phyloP scores from a whole-genome alignment of 1,140 invertebrate genomes.

The Spodoptera litura region DNA sequence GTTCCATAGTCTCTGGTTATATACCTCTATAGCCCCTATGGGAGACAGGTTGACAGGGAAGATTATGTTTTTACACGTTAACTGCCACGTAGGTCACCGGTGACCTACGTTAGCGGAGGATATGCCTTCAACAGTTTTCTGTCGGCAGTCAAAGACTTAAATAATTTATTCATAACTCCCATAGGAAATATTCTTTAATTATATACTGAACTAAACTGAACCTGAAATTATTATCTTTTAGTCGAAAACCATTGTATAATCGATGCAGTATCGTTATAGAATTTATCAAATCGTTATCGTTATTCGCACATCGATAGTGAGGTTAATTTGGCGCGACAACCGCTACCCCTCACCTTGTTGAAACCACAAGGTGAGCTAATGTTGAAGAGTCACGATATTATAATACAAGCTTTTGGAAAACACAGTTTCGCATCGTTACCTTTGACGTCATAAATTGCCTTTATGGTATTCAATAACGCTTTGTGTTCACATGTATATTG shows the following conservation, averaged over 20 bases:
- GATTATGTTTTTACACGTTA: no score
- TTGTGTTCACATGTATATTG: background rate
- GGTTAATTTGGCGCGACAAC: constrained; percentile 31
- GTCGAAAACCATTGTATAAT: constrained; percentile 19
- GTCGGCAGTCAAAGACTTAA: no score
- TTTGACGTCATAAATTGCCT: constrained; percentile 24
- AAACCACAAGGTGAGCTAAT: constrained; percentile 18
- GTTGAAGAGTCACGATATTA: constrained; percentile 27
- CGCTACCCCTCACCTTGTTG: constrained; percentile 19
- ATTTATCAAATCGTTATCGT: constrained; percentile 36
- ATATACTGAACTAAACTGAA: no score
- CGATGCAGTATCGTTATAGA: constrained; percentile 24
- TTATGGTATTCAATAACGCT: constrained; percentile 25
- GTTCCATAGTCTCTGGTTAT: no score
- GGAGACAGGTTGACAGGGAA: no score
- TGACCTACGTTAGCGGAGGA: no score
- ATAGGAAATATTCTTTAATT: no score
- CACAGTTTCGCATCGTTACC: constrained; percentile 25
- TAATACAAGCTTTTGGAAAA: constrained; percentile 15
- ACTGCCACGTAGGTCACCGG: no score
- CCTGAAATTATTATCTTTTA: background rate
- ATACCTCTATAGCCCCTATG: no score
- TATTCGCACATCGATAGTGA: constrained; percentile 37
- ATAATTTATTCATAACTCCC: no score
- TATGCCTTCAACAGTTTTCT: no score